Base-by-base conservation (phyloP, 2,797 vertebrate genomes). In the Hoplostethus mediterraneus region DNA sequence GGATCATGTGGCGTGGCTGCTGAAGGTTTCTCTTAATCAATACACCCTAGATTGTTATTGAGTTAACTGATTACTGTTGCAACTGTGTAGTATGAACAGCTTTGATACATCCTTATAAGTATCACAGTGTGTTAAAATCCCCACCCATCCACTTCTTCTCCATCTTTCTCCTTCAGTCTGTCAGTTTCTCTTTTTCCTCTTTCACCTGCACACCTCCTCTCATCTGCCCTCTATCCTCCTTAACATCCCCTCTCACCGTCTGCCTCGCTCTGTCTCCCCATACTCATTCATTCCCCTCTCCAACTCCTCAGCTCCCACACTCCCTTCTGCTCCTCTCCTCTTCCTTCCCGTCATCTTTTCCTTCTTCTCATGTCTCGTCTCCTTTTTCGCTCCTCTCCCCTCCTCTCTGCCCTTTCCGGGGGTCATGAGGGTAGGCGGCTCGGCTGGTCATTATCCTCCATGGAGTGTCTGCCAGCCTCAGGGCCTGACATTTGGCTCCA, bases 401-500 rank as follows among this genome's bases (percentile, higher is more conserved):
- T 54, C 25, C 28, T 40, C 48, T 33, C 6, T 13, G 40, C 63
- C 65, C 49, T 25, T 51, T 66, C 66, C 3, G 3, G 69, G 1
- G 47, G 69, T 79, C 58, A 69, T 3, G 1, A 21, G 54, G 70
- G 62, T 57, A 49, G 71, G 60, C 16, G 61, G 61, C 73, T 81
- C 67, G 72, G 62, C 54, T 63, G 77, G 78, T 79, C 80, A 82
- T 86, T 82, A 81, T 58, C 57, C 82, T 75, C 67, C 0, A 6
- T 31, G 67, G 76, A 81, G 69, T 48, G 57, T 74, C 62, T 74
- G 52, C 70, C 77, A 67, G 72, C 77, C 68, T 69, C 70, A 56
- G 77, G 80, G 42, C 55, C 78, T 81, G 81, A 87, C 84, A 87
- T 88, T 85, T 78, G 84, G 75, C 85, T 78, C 59, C 48, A 59